Evolutionary conservation across 2,888 invertebrate species (phyloP).

Genomic region (Plagiodera versicolora): DNA sequence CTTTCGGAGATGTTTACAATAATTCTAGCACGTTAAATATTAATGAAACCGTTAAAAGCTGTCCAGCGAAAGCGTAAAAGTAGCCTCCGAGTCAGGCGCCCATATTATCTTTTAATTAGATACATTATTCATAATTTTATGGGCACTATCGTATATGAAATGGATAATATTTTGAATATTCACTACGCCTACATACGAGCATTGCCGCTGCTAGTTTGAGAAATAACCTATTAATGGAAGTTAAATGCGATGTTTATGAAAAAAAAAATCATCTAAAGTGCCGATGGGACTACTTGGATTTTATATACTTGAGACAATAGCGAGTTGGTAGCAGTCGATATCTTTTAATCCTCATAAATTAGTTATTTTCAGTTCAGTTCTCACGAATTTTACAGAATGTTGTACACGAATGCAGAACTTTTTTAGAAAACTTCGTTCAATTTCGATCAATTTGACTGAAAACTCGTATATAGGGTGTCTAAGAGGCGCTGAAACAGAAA

Average conservation of each 20-base stretch:
- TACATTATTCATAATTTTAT: conserved; percentile 20
- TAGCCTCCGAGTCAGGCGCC: conserved; percentile 11
- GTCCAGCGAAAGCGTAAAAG: conserved; percentile 15
- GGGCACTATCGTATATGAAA: conserved; percentile 15
- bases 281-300: neutral
- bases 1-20: conserved; percentile 19
- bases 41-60: conserved; percentile 19
- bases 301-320: no score
- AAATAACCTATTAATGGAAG: conserved; percentile 6
- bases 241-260: neutral
- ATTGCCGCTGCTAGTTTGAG: neutral
- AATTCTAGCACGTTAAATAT: conserved; percentile 23
- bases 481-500: no score
- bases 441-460: no score
- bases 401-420: no score
- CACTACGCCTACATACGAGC: conserved; percentile 5
- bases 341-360: no score
- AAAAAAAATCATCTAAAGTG: neutral
- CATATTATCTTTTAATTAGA: conserved; percentile 15
- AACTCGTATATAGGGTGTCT: no score
- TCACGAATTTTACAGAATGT: no score
- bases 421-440: no score
- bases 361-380: no score
- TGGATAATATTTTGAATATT: conserved; percentile 9
- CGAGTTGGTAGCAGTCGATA: no score